Evolutionary conservation across 2,888 invertebrate genomes (phyloP).

Genomic region (Leucoptera coffeella): DNA sequence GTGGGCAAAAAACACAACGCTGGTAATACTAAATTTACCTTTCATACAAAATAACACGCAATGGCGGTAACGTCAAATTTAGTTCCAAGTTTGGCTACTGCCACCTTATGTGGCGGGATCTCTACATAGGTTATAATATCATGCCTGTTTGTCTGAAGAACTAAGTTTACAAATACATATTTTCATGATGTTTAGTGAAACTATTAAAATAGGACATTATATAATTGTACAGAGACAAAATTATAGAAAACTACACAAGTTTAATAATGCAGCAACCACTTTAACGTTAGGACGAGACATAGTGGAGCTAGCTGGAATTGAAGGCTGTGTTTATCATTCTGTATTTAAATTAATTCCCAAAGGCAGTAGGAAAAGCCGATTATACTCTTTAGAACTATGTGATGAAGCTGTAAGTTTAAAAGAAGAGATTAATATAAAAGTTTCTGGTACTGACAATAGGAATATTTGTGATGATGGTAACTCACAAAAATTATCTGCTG

Average conservation of each 20-base stretch:
- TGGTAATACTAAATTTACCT: too few species aligned
- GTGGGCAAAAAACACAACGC: too few species aligned
- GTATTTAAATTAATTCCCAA: constrained; percentile 69
- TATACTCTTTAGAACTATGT: constrained; percentile 49
- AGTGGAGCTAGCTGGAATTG: constrained; percentile 59
- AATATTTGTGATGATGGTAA: constrained; percentile 71
- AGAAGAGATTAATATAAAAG: constrained; percentile 58
- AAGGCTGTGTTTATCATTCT: constrained; percentile 65
- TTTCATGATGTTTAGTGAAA: too few species aligned
- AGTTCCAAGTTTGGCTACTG: too few species aligned
- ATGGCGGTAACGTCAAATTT: too few species aligned
- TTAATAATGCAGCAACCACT: constrained; percentile 57
- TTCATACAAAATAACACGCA: too few species aligned
- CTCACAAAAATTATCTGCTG: constrained; percentile 77
- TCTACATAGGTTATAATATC: too few species aligned
- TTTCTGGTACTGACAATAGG: constrained; percentile 77
- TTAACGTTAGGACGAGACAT: constrained; percentile 65
- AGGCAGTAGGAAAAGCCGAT: constrained; percentile 44
- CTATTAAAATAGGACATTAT: constrained; percentile 66
- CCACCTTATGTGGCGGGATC: too few species aligned
- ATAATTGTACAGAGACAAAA: constrained; percentile 72
- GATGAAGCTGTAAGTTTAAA: constrained; percentile 40
- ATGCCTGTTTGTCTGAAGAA: too few species aligned
- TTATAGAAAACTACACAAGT: constrained; percentile 71
- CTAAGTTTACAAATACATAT: too few species aligned